Evolutionary conservation across 2,113 vertebrate species (phyloP).

Genomic region (Macquaria australasica): DNA sequence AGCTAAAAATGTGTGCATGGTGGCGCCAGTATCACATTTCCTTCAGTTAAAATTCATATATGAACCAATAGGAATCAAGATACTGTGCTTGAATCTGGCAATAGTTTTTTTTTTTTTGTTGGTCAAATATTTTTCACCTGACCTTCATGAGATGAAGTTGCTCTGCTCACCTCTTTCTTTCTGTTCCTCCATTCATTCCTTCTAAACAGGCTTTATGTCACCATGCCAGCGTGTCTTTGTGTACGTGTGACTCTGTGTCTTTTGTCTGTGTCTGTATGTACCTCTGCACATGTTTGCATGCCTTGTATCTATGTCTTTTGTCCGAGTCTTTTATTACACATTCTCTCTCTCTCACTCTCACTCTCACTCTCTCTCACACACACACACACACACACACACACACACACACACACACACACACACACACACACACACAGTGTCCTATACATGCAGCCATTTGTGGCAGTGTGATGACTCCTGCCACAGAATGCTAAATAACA

Average conservation of each 20-base stretch:
- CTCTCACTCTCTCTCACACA: no score
- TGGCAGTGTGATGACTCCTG: neutral
- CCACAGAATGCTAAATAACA: neutral
- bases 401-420: no score
- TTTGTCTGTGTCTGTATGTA: neutral
- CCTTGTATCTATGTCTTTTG: neutral
- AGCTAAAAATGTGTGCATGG: neutral
- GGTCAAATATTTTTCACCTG: neutral
- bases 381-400: no score
- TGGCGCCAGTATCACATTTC: neutral
- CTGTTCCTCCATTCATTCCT: neutral
- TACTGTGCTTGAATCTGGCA: neutral
- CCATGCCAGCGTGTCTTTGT: neutral
- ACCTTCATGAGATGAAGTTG: neutral
- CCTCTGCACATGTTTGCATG: neutral
- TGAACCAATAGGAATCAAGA: neutral
- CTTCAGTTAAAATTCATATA: neutral
- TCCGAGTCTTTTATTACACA: neutral
- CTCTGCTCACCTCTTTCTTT: neutral
- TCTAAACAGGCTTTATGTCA: neutral
- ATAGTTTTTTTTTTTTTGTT: neutral
- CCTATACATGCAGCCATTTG: no score
- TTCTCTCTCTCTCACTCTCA: no score
- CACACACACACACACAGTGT: neutral
- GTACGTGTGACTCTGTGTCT: neutral